Conservation (phyloP, 1,140 invertebrate species). For the Eriosoma lanigerum region DNA sequence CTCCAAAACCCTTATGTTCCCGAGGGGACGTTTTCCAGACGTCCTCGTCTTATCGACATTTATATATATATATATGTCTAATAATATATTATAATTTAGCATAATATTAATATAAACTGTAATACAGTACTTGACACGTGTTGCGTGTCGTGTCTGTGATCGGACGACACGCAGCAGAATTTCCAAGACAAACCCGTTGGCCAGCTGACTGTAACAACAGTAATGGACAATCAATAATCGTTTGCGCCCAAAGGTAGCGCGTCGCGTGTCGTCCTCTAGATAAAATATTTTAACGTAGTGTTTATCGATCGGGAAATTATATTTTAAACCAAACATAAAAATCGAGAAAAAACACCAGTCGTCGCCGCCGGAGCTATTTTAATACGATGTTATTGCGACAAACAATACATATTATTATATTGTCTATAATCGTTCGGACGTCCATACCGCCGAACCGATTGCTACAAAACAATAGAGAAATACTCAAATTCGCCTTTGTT, state of each 20-base stretch:
- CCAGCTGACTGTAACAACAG: not conserved
- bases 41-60: not conserved
- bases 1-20: not conserved
- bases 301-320: not conserved
- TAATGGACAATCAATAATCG: not conserved
- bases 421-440: no score
- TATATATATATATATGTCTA: not conserved
- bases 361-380: no score
- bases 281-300: not conserved
- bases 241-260: not conserved
- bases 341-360: no score
- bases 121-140: not conserved
- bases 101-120: no score
- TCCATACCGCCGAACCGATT: no score
- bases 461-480: no score
- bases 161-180: not conserved
- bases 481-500: no score
- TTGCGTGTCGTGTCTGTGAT: slow-evolving; percentile 1
- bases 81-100: no score
- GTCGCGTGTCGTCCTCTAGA: not conserved
- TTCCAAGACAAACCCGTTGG: not conserved
- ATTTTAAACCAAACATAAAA: no score
- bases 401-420: no score
- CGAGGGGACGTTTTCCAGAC: not conserved
- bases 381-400: no score